phyloP scores from a whole-genome alignment of 2,113 vertebrate species.

The Ammodytes dubius region DNA sequence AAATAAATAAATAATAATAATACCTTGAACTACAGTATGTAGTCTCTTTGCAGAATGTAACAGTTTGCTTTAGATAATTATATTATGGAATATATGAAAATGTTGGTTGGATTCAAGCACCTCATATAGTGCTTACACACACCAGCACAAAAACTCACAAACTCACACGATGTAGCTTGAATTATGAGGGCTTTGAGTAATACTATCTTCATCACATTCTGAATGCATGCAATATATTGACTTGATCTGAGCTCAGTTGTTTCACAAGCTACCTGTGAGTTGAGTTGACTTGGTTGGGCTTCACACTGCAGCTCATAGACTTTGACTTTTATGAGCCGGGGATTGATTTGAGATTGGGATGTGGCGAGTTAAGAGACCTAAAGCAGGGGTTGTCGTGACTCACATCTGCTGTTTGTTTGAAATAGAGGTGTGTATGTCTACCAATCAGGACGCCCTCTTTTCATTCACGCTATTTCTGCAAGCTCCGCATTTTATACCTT shows the following conservation, averaged over 20 bases:
- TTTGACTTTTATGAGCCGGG: constrained; percentile 46
- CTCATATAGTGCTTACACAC: neutral
- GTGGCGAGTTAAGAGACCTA: constrained; percentile 28
- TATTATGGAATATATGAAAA: neutral
- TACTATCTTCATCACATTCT: neutral
- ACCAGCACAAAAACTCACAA: neutral
- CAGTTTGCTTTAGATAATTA: neutral
- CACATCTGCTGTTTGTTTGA: constrained; percentile 50
- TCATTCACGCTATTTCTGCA: constrained; percentile 58
- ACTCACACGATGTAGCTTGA: neutral
- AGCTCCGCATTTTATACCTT: constrained; percentile 53
- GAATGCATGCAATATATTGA: neutral
- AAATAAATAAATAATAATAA: neutral
- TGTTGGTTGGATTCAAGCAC: neutral
- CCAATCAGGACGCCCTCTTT: constrained; percentile 46
- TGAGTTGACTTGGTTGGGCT: neutral
- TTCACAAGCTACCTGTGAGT: constrained; percentile 10
- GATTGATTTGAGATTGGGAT: constrained; percentile 31
- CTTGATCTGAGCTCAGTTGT: constrained; percentile 1
- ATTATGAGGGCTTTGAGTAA: neutral
- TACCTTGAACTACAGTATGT: neutral
- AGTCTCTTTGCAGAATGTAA: neutral
- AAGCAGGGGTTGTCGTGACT: constrained; percentile 23
- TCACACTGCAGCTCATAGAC: neutral
- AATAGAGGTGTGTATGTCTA: constrained; percentile 7